phyloP scores from a whole-genome alignment of 1,140 invertebrate species.

The Bombus turneri region DNA sequence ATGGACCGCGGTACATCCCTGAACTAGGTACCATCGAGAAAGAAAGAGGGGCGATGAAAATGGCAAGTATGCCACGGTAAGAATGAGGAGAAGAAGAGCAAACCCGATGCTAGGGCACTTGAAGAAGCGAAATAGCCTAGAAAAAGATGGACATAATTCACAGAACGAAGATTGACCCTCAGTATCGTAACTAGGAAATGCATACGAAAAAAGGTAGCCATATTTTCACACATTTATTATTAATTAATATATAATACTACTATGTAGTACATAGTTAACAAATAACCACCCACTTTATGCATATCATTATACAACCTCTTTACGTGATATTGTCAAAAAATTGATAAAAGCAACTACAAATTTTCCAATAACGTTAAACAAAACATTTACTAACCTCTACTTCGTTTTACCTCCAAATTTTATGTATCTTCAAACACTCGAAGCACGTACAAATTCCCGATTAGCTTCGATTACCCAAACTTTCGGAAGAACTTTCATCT shows the following conservation, averaged over 20 bases:
- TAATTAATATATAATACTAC: not conserved
- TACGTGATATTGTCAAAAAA: too few relatives aligned
- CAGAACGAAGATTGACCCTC: slow-evolving; percentile 34
- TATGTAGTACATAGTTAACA: not conserved
- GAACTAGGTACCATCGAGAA: not conserved
- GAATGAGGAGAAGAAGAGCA: slow-evolving; percentile 38
- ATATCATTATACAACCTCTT: too few relatives aligned
- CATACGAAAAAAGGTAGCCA: not conserved
- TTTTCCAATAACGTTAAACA: not conserved
- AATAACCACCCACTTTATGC: not conserved
- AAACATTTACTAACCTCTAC: not conserved
- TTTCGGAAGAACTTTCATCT: too few relatives aligned
- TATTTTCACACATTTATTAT: not conserved
- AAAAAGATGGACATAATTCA: slow-evolving; percentile 50
- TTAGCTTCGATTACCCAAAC: not conserved
- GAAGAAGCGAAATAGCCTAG: slow-evolving; percentile 34
- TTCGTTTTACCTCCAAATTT: not conserved
- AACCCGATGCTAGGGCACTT: slow-evolving; percentile 32
- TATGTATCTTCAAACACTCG: not conserved
- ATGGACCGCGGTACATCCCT: slow-evolving; percentile 38
- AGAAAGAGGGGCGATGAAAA: slow-evolving; percentile 19
- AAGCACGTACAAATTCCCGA: not conserved
- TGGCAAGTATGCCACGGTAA: slow-evolving; percentile 14
- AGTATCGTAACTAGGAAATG: slow-evolving; percentile 39
- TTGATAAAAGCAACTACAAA: too few relatives aligned